These are phyloP conservation scores for Plodia interpunctella DNA, from an alignment of 1,140 invertebrate genomes.

Conservation along the genomic window DNA sequence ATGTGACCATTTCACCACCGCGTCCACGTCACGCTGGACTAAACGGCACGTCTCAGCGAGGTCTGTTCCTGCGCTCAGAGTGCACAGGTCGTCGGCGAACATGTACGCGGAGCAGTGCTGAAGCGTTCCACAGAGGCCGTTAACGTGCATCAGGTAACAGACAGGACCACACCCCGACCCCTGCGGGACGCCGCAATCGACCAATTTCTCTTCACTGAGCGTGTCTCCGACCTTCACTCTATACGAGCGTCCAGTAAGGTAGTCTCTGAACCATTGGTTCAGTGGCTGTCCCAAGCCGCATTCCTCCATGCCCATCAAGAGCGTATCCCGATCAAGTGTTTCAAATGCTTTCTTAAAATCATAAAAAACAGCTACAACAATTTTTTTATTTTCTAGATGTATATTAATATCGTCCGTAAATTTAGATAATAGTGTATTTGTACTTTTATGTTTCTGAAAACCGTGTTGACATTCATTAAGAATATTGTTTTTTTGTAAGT, in stretches of 20 bases:
- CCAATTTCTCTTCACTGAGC: not conserved
- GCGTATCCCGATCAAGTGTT: slow-evolving; percentile 10
- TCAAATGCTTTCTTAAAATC: slow-evolving; percentile 20
- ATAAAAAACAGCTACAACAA: slow-evolving; percentile 18
- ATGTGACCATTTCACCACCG: too few species aligned
- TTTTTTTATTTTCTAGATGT: slow-evolving; percentile 16
- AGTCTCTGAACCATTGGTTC: slow-evolving; percentile 13
- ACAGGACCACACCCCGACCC: not conserved
- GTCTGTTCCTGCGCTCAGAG: too few species aligned
- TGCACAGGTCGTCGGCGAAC: too few species aligned
- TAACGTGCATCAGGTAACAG: not conserved
- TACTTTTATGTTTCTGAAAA: slow-evolving; percentile 20
- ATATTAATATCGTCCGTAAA: slow-evolving; percentile 20
- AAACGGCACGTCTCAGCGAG: too few species aligned
- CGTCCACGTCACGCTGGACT: too few species aligned
- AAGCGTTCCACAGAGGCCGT: too few species aligned
- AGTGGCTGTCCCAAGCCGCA: not conserved
- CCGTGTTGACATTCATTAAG: slow-evolving; percentile 19
- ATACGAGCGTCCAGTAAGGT: not conserved
- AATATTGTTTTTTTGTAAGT: slow-evolving; percentile 15
- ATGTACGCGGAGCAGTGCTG: too few species aligned
- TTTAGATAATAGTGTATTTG: slow-evolving; percentile 14
- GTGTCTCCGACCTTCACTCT: not conserved
- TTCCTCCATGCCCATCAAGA: slow-evolving; percentile 4
- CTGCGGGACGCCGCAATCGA: not conserved